These are phyloP conservation scores for Malacoraja senta DNA, from an alignment of 2,797 vertebrate species.

Conservation along the genomic window DNA sequence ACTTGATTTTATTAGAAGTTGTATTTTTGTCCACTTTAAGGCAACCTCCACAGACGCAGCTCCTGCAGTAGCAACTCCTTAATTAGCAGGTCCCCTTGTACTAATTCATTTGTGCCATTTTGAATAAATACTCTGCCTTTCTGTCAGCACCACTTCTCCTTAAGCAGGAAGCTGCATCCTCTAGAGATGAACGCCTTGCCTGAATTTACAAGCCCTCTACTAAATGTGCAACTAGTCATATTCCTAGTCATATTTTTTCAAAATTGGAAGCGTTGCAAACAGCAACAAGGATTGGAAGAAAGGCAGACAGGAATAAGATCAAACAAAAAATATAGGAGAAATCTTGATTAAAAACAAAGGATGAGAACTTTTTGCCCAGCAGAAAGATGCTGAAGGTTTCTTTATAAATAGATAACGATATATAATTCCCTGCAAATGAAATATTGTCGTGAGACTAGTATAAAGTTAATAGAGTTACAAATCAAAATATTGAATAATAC, in stretches of 20 bases:
- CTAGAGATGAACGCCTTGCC: not conserved
- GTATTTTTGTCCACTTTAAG: not conserved
- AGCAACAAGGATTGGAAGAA: not conserved
- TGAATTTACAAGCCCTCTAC: not conserved
- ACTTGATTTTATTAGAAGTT: not conserved
- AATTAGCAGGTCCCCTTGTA: not conserved
- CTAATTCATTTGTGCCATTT: not conserved
- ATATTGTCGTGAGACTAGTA: not conserved
- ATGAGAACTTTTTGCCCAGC: not conserved
- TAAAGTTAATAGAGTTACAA: not conserved
- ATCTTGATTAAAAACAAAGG: not conserved
- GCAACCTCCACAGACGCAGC: not conserved
- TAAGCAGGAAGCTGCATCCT: too few relatives aligned
- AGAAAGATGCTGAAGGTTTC: not conserved
- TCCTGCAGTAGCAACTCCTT: not conserved
- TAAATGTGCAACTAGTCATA: not conserved
- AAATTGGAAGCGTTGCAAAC: not conserved
- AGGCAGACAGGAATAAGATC: not conserved
- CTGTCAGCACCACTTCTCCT: not conserved
- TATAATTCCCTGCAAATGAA: not conserved
- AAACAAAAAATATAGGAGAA: not conserved
- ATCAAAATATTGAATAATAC: not conserved
- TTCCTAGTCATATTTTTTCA: not conserved
- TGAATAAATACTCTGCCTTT: not conserved
- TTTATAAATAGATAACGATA: not conserved